Evolutionary conservation across 2,888 invertebrate genomes (phyloP), one percentile per base, ranked within the genome.

Genomic region (Polietes domitor): DNA sequence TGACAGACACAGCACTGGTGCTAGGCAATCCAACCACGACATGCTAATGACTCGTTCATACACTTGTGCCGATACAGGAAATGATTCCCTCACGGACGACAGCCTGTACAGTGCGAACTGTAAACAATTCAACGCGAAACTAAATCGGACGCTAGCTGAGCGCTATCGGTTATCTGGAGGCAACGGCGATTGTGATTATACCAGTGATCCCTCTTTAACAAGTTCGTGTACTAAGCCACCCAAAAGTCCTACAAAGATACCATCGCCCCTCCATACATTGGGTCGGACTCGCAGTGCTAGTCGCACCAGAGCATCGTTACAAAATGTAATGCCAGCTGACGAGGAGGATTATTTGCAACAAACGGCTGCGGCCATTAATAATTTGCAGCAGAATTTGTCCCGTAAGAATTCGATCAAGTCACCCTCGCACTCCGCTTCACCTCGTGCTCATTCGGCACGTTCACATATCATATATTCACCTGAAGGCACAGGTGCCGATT

Each of bases 251-350:
- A 94, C 95, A 2, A 96, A 96, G 92, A 96, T 96, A 89, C 96
- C 96, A 2, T 96, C 96, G 74, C 96, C 96, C 4, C 94, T 96
- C 85, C 95, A 95, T 87, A 94, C 94, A 0, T 89, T 95, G 17
- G 93, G 94, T 37, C 93, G 94, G 75, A 89, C 90, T 74, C 90
- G 92, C 74, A 89, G 93, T 91, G 90, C 90, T 81, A 87, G 92
- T 92, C 87, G 92, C 88, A 88, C 94, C 91, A 89, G 92, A 17
- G 88, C 90, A 2, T 89, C 90, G 58, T 70, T 91, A 24, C 91
- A 91, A 41, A 88, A 88, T 83, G 86, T 88, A 61, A 26, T 88
- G 71, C 85, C 85, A 17, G 78, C 83, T 26, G 88, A 87, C 6
- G 84, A 84, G 6, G 84, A 85, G 4, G 88, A 87, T 0, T 94